Evolutionary conservation across 2,113 vertebrate genomes (phyloP).

Genomic region (Bufo bufo): DNA sequence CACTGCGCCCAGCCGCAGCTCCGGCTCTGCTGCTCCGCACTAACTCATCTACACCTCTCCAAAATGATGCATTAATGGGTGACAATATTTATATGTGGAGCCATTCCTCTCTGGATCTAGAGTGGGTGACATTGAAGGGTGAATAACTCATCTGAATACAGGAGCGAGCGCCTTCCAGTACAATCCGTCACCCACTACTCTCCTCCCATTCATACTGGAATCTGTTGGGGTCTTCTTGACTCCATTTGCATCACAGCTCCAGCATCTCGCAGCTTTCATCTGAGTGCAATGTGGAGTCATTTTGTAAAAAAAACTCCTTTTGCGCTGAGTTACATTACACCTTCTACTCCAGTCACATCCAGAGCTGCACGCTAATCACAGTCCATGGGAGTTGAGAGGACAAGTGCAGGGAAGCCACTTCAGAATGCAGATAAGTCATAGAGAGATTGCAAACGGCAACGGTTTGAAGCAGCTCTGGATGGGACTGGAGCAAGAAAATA

Average conservation of each 20-base stretch:
- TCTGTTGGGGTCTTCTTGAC: background rate
- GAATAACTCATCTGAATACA: slow-evolving; percentile 30
- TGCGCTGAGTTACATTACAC: background rate
- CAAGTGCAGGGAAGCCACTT: background rate
- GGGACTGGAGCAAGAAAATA: background rate
- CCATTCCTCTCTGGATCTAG: slow-evolving; percentile 24
- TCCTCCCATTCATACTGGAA: background rate
- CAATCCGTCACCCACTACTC: background rate
- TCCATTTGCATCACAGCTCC: background rate
- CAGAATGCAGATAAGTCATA: background rate
- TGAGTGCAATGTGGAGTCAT: background rate
- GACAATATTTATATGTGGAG: slow-evolving; percentile 45
- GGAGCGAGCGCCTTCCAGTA: background rate
- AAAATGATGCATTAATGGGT: slow-evolving; percentile 38
- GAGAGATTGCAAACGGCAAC: background rate
- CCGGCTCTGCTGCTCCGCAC: slow-evolving; percentile 28
- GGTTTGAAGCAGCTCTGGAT: background rate
- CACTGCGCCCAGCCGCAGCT: background rate
- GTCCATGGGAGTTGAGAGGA: background rate
- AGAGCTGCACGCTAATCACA: background rate
- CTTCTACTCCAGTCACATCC: no score
- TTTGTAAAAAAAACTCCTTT: background rate
- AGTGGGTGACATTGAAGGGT: slow-evolving; percentile 48
- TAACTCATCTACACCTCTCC: slow-evolving; percentile 3
- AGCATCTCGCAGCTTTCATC: background rate